Conservation (phyloP, 2,888 invertebrate genomes). For the Odontomyia ornata region DNA sequence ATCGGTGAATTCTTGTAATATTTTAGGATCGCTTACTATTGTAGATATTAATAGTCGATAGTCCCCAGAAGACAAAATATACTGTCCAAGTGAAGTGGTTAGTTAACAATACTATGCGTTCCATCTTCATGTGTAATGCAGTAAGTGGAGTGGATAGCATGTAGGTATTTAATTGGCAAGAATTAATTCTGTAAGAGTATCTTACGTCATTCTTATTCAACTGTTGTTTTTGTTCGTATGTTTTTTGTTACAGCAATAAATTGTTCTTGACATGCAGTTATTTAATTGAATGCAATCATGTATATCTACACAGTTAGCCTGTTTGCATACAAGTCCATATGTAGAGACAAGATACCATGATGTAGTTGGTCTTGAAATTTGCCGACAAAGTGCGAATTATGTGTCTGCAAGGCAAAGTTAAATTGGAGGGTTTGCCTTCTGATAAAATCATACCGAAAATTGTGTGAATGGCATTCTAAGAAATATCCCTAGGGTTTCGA, state of each 20-base stretch:
- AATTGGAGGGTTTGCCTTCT: no score
- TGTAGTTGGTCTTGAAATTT: background rate
- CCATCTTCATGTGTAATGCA: background rate
- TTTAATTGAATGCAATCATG: background rate
- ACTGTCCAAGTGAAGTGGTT: background rate
- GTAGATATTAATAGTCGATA: background rate
- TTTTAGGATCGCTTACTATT: background rate
- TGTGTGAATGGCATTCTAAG: no score
- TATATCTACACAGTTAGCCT: background rate
- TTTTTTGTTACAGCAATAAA: constrained; percentile 5
- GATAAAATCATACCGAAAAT: no score
- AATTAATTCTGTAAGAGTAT: background rate
- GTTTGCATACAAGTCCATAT: background rate
- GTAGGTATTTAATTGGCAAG: background rate
- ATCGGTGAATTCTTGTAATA: background rate
- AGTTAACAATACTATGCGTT: background rate
- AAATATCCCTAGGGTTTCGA: no score
- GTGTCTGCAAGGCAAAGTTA: no score
- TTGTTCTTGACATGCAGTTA: constrained; percentile 17
- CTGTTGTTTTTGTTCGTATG: background rate
- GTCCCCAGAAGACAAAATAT: background rate
- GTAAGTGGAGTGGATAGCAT: background rate
- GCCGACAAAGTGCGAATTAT: background rate
- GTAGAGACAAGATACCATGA: background rate
- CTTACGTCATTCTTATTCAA: constrained; percentile 1